Evolutionary conservation across 2,888 invertebrate species (phyloP).

Genomic region (Baccha elongata): DNA sequence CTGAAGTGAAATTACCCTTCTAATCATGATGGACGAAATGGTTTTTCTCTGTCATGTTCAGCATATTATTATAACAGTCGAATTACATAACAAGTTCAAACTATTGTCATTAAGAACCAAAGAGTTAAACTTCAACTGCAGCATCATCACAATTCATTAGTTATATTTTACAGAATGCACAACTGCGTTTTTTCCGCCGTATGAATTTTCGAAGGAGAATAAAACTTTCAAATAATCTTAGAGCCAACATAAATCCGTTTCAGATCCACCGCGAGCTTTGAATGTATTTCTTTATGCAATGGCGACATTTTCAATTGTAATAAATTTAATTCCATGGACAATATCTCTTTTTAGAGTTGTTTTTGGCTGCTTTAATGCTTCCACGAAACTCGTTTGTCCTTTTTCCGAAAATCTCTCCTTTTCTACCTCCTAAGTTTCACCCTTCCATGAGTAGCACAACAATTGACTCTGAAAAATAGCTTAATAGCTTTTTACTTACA

Average conservation of each 20-base stretch:
- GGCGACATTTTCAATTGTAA: slow-evolving; percentile 70
- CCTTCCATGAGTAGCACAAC: slow-evolving; percentile 34
- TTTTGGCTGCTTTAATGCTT: slow-evolving; percentile 25
- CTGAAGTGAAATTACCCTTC: too few species aligned
- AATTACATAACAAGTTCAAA: not conserved
- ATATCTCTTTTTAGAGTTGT: slow-evolving; percentile 61
- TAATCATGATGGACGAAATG: not conserved
- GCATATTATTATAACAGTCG: too few species aligned
- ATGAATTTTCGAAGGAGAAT: slow-evolving; percentile 20
- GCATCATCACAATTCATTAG: slow-evolving; percentile 1
- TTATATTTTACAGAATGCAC: not conserved
- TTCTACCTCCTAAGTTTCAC: not conserved
- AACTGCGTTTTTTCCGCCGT: not conserved
- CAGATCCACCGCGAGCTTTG: slow-evolving; percentile 57
- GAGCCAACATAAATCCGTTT: slow-evolving; percentile 65
- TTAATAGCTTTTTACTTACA: slow-evolving; percentile 73
- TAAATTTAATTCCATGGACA: slow-evolving; percentile 69
- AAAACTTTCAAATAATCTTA: slow-evolving; percentile 48
- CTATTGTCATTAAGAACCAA: not conserved
- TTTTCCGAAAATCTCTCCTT: not conserved
- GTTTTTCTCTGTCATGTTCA: too few species aligned
- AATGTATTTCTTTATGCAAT: slow-evolving; percentile 44
- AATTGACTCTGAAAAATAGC: slow-evolving; percentile 73
- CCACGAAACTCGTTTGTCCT: not conserved
- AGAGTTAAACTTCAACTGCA: slow-evolving; percentile 6